Conservation (phyloP, 2,113 vertebrate genomes). For the Petroica traversi region DNA sequence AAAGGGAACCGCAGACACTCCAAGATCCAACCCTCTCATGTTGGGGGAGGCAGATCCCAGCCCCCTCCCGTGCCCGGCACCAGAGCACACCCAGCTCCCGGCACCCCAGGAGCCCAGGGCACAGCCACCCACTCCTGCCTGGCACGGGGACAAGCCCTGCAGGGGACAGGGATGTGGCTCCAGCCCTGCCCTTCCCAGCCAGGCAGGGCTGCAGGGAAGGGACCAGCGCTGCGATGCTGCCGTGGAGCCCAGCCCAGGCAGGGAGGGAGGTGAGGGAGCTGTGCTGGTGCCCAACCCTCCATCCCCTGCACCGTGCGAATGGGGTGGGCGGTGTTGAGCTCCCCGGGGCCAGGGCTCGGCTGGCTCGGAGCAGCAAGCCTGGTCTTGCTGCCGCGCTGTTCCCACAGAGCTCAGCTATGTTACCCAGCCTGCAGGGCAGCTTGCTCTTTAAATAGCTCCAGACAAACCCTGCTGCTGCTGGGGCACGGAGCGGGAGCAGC, state of each 20-base stretch:
- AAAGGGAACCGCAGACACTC: not conserved
- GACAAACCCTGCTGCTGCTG: not conserved
- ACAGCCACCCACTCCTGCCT: constrained; percentile 24
- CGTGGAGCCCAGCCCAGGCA: not conserved
- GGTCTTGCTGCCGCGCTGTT: constrained; percentile 60
- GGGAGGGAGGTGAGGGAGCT: not conserved
- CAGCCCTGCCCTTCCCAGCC: constrained; percentile 17
- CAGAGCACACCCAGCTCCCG: not conserved
- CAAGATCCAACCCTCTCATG: not conserved
- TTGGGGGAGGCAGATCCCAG: not conserved
- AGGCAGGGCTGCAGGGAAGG: not conserved
- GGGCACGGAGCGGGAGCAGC: not conserved
- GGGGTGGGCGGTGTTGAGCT: constrained; percentile 31
- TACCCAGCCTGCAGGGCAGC: constrained; percentile 59
- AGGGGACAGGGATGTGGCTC: not conserved
- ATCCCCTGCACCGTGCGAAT: constrained; percentile 43
- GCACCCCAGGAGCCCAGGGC: not conserved
- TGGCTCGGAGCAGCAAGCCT: constrained; percentile 62
- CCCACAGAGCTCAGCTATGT: constrained; percentile 71
- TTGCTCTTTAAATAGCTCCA: constrained; percentile 60
- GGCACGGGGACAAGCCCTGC: not conserved
- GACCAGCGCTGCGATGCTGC: not conserved
- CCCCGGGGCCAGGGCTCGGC: constrained; percentile 57
- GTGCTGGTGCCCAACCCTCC: not conserved
- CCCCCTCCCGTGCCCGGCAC: not conserved